Conservation (phyloP, 2,113 vertebrate genomes). For the Oncorhynchus kisutch region DNA sequence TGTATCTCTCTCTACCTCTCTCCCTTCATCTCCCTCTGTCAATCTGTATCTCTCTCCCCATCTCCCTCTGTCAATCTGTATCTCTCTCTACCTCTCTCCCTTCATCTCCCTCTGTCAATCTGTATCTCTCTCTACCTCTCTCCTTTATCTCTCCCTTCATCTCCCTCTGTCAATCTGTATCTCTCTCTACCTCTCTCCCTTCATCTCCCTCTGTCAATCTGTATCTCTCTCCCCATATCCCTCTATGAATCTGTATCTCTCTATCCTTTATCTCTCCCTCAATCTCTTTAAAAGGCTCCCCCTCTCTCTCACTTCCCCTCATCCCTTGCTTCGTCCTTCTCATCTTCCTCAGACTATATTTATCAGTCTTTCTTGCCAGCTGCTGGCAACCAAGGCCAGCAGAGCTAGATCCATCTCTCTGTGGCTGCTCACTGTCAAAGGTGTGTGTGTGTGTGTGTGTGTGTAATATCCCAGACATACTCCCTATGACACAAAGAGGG, state of each 20-base stretch:
- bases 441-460: conserved; percentile 6
- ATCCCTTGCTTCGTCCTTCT: not conserved
- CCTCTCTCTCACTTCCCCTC: not conserved
- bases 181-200: too few species aligned
- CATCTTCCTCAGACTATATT: conserved; percentile 3
- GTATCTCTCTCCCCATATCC: too few species aligned
- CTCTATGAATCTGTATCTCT: too few species aligned
- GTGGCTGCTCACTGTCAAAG: too few species aligned
- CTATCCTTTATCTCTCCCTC: not conserved
- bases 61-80: too few species aligned
- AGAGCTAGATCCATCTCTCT: not conserved
- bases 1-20: too few species aligned
- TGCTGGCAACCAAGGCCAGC: not conserved
- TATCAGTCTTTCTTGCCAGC: not conserved
- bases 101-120: too few species aligned
- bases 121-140: too few species aligned
- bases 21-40: too few species aligned
- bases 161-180: too few species aligned
- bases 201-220: too few species aligned
- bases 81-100: too few species aligned
- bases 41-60: not conserved
- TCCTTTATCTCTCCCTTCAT: not conserved
- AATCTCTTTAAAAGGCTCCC: not conserved
- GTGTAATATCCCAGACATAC: not conserved
- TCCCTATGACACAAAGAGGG: not conserved